Percentiles rank a stretch among this genome's conserved stretches.
phyloP scores from a whole-genome alignment of 1,140 invertebrate species.

The Drosophila novamexicana region DNA sequence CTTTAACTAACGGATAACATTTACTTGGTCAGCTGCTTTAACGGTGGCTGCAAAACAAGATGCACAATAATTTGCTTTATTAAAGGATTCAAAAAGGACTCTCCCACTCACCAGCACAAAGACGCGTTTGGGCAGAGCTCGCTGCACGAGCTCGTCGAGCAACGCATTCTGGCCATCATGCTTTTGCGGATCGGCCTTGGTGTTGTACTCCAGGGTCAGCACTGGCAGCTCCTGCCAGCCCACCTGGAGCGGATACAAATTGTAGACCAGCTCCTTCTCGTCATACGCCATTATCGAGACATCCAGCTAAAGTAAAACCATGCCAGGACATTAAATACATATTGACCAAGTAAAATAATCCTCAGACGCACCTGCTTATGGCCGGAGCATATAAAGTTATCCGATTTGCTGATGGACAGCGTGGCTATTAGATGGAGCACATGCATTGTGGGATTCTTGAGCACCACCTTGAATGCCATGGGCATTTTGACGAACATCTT shows the following conservation, averaged over 20 bases:
- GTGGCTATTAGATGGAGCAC: conserved; percentile 77
- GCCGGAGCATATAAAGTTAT: conserved; percentile 83
- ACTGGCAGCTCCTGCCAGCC: conserved; percentile 83
- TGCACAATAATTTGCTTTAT: neutral
- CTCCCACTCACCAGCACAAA: conserved; percentile 75
- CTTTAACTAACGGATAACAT: conserved; percentile 1
- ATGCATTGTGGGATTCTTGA: conserved; percentile 77
- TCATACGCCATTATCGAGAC: conserved; percentile 81
- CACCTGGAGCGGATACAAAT: conserved; percentile 81
- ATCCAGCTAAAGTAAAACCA: conserved; percentile 57
- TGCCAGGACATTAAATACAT: neutral
- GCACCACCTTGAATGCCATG: conserved; percentile 78
- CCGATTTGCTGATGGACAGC: conserved; percentile 77
- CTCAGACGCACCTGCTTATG: conserved; percentile 73
- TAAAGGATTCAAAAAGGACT: neutral
- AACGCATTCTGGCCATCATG: conserved; percentile 75
- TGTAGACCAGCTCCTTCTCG: conserved; percentile 80
- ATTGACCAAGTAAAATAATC: neutral
- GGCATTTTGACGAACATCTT: conserved; percentile 84
- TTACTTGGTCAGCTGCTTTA: conserved; percentile 78
- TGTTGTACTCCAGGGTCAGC: conserved; percentile 78
- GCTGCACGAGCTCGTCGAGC: conserved; percentile 76
- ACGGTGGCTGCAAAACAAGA: conserved; percentile 61
- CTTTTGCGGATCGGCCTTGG: conserved; percentile 75
- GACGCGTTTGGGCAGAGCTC: conserved; percentile 82